Evolutionary conservation across 2,888 invertebrate species (phyloP), one percentile per base, ranked within the genome.

Genomic region (Lasioglossum lativentre): DNA sequence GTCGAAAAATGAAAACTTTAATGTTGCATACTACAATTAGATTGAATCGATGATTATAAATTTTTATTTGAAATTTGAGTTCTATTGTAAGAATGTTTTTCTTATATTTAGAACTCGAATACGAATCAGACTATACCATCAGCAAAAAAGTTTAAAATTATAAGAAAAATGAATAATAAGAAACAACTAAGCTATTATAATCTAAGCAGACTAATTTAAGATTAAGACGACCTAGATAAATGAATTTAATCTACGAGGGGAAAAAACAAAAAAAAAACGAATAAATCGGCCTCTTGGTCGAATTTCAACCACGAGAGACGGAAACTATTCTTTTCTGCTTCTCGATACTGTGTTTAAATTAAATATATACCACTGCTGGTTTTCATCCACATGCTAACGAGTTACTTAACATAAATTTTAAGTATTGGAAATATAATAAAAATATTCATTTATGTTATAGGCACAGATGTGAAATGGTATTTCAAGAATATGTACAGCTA

Each of bases 311-410:
- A 78, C 45, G 85, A 83, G 85, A 85, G 78, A 79, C 40, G 75
- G 85, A 85, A 85, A 85, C 40, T 68, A 52, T 83, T 85, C 66
- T 83, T 81, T 85, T 85, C 85, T 79, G 85, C 83, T 83, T 83
- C 85, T 85, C 85, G 56, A 73, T 56, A 75, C 56, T 89, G 86
- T 90, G 93, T 92, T 93, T 94, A 94, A 63, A 95, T 95, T 93
- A 93, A 82, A 95, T 95, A 96, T 96, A 78, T 78, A 75, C 83
- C 85, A 85, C 16, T 83, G 85, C 85, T 85, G 85, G 85, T 85
- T 38, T 83, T 63, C 14, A 71, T 56, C 72, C 74, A 16, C 56
- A 77, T 68, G n/a, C n/a, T 71, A 42, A 38, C 40, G 10, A 23
- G 52, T 52, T 66, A 73, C 3, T 73, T 66, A 75, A 45, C 52